These are phyloP conservation scores for Phoxinus phoxinus DNA, from an alignment of 2,113 vertebrate species.

Conservation along the genomic window DNA sequence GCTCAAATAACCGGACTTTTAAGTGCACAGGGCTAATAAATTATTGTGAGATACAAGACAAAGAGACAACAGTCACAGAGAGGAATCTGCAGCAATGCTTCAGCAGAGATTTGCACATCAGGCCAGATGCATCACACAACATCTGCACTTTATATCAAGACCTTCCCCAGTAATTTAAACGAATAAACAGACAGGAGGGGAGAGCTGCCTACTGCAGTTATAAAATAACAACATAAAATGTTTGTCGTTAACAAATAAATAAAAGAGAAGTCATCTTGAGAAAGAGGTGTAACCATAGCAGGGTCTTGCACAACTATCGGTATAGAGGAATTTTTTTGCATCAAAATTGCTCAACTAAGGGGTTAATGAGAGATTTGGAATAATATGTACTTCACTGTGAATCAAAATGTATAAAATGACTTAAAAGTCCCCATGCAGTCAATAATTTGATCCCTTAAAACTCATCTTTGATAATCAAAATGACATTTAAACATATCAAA, in stretches of 20 bases:
- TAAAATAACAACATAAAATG: constrained; percentile 4
- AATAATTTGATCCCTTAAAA: too few relatives aligned
- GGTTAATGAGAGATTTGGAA: not conserved
- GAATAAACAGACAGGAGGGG: constrained; percentile 21
- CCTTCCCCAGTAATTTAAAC: not conserved
- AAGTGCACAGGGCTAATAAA: not conserved
- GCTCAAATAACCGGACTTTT: not conserved
- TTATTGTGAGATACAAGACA: not conserved
- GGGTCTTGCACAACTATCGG: not conserved
- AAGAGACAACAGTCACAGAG: not conserved
- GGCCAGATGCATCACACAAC: constrained; percentile 8
- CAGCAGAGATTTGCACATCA: constrained; percentile 14
- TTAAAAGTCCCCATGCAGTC: too few relatives aligned
- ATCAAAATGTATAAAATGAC: not conserved
- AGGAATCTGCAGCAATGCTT: not conserved
- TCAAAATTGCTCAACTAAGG: not conserved
- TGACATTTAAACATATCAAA: too few relatives aligned
- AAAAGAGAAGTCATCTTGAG: not conserved
- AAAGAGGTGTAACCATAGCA: not conserved
- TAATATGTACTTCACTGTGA: not conserved
- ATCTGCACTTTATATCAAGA: constrained; percentile 28
- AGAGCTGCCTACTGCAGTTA: not conserved
- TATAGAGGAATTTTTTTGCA: not conserved
- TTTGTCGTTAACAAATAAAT: constrained; percentile 2
- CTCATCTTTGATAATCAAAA: too few relatives aligned